phyloP scores from a whole-genome alignment of 2,113 vertebrate species.

The Oryzias woworae region DNA sequence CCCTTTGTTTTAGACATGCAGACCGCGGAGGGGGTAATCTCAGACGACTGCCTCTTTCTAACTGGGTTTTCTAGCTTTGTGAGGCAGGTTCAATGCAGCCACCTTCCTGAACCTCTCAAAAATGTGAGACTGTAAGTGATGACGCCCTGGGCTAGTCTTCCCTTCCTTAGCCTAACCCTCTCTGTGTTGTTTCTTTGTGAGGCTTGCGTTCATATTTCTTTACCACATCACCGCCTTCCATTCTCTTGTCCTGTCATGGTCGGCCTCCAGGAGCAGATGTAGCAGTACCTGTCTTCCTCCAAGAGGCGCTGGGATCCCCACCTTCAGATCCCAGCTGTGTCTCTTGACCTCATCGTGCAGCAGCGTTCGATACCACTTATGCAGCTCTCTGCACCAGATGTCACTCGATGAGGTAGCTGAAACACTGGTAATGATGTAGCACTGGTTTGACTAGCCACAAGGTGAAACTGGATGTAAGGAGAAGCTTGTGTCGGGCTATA shows the following conservation, averaged over 20 bases:
- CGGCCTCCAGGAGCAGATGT: constrained; percentile 68
- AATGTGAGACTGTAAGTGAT: constrained; percentile 13
- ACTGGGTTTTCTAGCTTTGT: constrained; percentile 40
- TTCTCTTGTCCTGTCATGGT: constrained; percentile 16
- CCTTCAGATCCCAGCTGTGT: constrained; percentile 46
- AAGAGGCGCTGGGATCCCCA: constrained; percentile 42
- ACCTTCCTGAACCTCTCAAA: too few species aligned
- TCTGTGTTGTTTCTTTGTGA: constrained; percentile 30
- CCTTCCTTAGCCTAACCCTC: constrained; percentile 23
- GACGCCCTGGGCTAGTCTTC: constrained; percentile 20
- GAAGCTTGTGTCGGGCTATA: constrained; percentile 54
- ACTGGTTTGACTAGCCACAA: constrained; percentile 46
- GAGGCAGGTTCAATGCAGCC: constrained; percentile 1
- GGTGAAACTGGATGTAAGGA: constrained; percentile 20
- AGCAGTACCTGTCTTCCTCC: constrained; percentile 60
- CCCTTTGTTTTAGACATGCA: constrained; percentile 41
- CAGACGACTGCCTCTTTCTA: constrained; percentile 24
- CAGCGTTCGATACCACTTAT: constrained; percentile 36
- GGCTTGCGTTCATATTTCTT: constrained; percentile 36
- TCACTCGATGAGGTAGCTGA: constrained; percentile 53
- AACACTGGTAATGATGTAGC: constrained; percentile 57
- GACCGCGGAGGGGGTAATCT: constrained; percentile 29
- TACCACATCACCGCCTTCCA: constrained; percentile 18
- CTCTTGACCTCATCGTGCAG: constrained; percentile 43
- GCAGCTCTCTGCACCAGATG: constrained; percentile 52